Evolutionary conservation across 2,113 vertebrate species (phyloP).

Genomic region (Neogale vison): DNA sequence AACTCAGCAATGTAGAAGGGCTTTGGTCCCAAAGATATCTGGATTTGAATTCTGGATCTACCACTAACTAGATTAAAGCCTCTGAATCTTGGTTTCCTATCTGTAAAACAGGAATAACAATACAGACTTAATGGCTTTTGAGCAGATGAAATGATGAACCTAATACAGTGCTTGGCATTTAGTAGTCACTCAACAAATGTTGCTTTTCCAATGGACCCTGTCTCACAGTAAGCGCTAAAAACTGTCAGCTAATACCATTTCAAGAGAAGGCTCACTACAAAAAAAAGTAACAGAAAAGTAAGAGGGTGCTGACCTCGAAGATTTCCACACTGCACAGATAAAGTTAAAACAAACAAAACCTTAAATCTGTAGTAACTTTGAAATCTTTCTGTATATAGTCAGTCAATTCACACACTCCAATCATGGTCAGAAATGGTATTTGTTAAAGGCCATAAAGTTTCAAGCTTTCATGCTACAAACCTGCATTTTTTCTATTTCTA

Average conservation of each 20-base stretch:
- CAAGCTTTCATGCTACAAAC: slow-evolving; percentile 23
- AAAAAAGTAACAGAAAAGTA: slow-evolving; percentile 10
- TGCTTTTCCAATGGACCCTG: neutral
- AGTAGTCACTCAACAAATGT: neutral
- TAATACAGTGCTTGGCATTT: neutral
- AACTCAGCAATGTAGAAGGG: neutral
- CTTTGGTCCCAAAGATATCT: neutral
- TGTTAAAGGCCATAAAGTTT: neutral
- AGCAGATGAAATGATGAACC: neutral
- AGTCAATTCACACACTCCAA: neutral
- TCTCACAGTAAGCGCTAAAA: neutral
- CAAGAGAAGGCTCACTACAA: neutral
- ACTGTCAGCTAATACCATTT: neutral
- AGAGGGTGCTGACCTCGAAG: neutral
- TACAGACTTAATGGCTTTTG: neutral
- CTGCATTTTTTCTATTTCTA: slow-evolving; percentile 21
- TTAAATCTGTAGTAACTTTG: neutral
- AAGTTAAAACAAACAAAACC: slow-evolving; percentile 28
- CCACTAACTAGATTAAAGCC: neutral
- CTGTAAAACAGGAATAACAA: neutral
- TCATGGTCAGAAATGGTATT: neutral
- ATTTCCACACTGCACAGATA: neutral
- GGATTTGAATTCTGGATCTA: neutral
- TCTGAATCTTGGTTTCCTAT: neutral
- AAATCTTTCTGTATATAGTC: neutral